Evolutionary conservation across 2,113 vertebrate genomes (phyloP), one percentile per base, ranked within the genome.

Genomic region (Romanogobio albipinnatus): DNA sequence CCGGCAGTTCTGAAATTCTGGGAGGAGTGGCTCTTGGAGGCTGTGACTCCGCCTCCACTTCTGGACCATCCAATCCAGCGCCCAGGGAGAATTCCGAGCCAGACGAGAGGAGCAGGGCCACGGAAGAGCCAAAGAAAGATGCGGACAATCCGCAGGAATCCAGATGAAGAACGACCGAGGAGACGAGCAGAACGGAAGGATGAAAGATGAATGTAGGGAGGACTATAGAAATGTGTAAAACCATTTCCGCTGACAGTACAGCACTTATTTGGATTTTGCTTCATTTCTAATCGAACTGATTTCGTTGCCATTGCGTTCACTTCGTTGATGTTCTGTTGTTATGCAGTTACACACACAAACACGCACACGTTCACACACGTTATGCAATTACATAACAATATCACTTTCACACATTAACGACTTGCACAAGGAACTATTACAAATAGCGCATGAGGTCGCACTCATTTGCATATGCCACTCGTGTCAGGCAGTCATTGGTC

Each of bases 1-100:
- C 97, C 1, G 93, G 93, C 17, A 3, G 89, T 43, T 87, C 94
- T 0, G 97, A 97, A 75, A 88, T 83, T 8, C 87, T 88, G 1
- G 91, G 68, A 0, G 86, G 78, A 47, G 75, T 49, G 53, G 70
- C 22, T 58, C 26, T 11, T 2, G 2, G 92, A 61, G 33, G 61
- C 19, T 43, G 61, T 5, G 78, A 86, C 82, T 49, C 90, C n/a
- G 51, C 86, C 83, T 86, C 85, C 1, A 59, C 89, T 61, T 93
- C 88, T 81, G 89, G 89, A 89, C 90, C 92, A 86, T 90, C 91
- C 86, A 84, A 88, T 83, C 45, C 90, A 84, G 85, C 47, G 78
- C 83, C 76, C 81, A 88, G 86, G 43, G 93, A 92, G 70, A 92
- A 93, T 2, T 86, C 61, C 24, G 93, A 93, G 88, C 84, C 61